Base-by-base conservation (phyloP, 2,797 vertebrate genomes). In the Pipistrellus kuhlii region DNA sequence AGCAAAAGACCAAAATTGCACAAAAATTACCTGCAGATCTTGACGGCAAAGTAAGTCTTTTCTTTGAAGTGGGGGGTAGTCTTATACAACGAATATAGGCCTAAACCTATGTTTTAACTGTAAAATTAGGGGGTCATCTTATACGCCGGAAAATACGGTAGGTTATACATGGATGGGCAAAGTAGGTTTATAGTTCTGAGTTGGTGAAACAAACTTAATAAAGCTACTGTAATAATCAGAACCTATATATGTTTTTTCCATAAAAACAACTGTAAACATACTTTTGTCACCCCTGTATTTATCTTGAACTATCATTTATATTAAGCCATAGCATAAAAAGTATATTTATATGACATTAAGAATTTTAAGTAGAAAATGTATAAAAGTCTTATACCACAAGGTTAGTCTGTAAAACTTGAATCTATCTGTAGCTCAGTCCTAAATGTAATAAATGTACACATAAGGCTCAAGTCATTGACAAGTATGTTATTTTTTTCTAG, bases 341-440 rank as follows among this genome's bases (percentile, higher is more conserved):
- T n/a, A 15, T n/a, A 27, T 6, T 68, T 71, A 46, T 71, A 55
- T 25, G 66, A 51, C 25, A 81, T 41, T n/a, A 91, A 75, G 32
- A 88, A 85, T 66, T 94, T 77, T 38, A 92, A 86, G 88, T 44
- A 72, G 51, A 83, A 88, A 90, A 41, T 10, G 78, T 13, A 62
- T 76, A 66, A n/a, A 72, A 5, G 5, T 53, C 46, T 78, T 20
- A 62, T 30, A n/a, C 1, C n/a, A 1, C 1, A 38, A 35, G n/a
- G 3, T 15, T 57, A 53, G 30, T 73, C 11, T 62, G 6, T 76
- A 76, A 89, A 62, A 0, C 48, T 72, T 30, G 10, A 83, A 48
- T 0, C 5, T 12, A 18, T 69, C 20, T 46, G 23, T 41, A 55
- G 11, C 17, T 78, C 25, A 57, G 27, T 78, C 15, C 4, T 68